phyloP scores from a whole-genome alignment of 1,140 invertebrate species.

The Drosophila navojoa region DNA sequence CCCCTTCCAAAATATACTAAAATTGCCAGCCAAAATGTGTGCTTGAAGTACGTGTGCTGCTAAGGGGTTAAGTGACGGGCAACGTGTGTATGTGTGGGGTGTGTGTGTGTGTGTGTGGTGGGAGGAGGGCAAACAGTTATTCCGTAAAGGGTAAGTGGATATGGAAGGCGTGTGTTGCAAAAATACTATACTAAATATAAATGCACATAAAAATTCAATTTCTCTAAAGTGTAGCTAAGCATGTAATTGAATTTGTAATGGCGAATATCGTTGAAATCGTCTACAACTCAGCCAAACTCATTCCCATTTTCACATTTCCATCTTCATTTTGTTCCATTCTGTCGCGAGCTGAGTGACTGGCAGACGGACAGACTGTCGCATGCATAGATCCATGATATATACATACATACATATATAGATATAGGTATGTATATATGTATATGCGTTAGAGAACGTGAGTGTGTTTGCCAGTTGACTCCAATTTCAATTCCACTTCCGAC shows the following conservation, averaged over 20 bases:
- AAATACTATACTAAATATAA: conserved; percentile 78
- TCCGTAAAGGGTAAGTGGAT: not conserved
- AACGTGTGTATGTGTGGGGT: not conserved
- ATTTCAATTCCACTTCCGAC: conserved; percentile 42
- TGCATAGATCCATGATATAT: conserved; percentile 39
- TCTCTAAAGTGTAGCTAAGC: conserved; percentile 82
- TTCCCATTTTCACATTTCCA: conserved; percentile 30
- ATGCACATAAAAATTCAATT: conserved; percentile 82
- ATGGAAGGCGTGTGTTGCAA: conserved; percentile 49
- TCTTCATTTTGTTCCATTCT: conserved; percentile 37
- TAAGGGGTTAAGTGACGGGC: not conserved
- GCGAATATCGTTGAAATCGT: conserved; percentile 73
- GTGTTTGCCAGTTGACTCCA: conserved; percentile 54
- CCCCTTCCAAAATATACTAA: conserved; percentile 44
- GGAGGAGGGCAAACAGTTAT: not conserved
- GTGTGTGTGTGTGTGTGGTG: not conserved
- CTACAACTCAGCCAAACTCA: conserved; percentile 12
- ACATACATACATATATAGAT: not conserved
- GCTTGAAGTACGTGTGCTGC: conserved; percentile 25
- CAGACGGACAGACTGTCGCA: conserved; percentile 31
- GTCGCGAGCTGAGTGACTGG: conserved; percentile 56
- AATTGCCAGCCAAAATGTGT: conserved; percentile 42
- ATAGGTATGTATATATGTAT: conserved; percentile 6
- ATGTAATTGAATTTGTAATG: conserved; percentile 82
- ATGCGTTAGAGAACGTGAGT: conserved; percentile 10